phyloP scores from a whole-genome alignment of 2,888 invertebrate species.

The Rhamphomyia laevipes region DNA sequence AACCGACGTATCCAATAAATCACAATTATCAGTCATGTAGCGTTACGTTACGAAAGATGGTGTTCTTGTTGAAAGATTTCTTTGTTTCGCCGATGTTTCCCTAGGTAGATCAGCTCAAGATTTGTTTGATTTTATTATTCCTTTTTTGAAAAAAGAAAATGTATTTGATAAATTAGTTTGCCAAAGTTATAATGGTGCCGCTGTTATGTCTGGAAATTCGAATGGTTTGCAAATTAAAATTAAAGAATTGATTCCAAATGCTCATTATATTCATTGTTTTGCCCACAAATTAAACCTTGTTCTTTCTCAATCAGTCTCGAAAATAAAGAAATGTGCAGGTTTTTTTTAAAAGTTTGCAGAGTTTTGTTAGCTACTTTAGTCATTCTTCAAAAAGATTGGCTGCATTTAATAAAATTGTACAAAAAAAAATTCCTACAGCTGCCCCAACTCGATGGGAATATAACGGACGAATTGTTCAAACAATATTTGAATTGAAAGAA shows the following conservation, averaged over 20 bases:
- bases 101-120: conserved; percentile 16
- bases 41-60: conserved; percentile 12
- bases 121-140: conserved; percentile 2
- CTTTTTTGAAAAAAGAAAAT: conserved; percentile 3
- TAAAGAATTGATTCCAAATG: conserved; percentile 16
- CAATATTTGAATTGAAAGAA: conserved; percentile 9
- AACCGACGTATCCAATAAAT: conserved; percentile 11
- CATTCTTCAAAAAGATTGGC: conserved; percentile 16
- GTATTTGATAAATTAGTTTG: conserved; percentile 14
- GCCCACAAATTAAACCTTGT: conserved; percentile 18
- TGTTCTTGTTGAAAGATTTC: conserved; percentile 16
- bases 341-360: conserved; percentile 4
- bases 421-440: conserved; percentile 13
- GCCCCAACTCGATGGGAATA: conserved; percentile 16
- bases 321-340: conserved; percentile 2
- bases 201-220: conserved; percentile 15
- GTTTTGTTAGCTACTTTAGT: conserved; percentile 15
- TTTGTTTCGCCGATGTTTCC: conserved; percentile 13
- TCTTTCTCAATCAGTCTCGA: not conserved
- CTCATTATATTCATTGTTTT: conserved; percentile 20
- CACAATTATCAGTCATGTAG: conserved; percentile 15
- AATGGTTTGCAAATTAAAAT: conserved; percentile 20
- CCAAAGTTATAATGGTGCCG: conserved; percentile 20
- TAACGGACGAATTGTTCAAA: conserved; percentile 12
- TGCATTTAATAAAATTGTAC: conserved; percentile 9